Base-by-base conservation (phyloP, 2,113 vertebrate species). In the Todiramphus saurophagus region DNA sequence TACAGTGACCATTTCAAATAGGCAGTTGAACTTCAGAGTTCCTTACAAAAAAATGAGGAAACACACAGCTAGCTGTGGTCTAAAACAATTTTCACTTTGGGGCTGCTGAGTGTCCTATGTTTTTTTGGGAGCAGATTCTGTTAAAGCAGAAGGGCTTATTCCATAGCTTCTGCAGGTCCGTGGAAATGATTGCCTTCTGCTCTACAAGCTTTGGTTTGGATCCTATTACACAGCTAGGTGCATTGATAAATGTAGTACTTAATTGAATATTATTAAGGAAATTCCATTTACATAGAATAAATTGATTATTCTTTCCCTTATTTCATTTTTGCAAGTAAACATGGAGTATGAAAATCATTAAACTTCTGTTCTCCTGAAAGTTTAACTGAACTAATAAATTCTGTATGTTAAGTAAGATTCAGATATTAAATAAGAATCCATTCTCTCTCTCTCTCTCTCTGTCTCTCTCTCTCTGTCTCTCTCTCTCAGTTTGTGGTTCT, bases 401-500 rank as follows among this genome's bases (percentile, higher is more conserved):
- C 28, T 37, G 2, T 70, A 13, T 77, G 39, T 55, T 83, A 64
- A 58, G 24, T 73, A 90, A 63, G 28, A 69, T 67, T 63, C 5
- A 25, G 8, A 2, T 56, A 27, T 41, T 86, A 75, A 94, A 50
- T 75, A 87, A 85, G 24, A 94, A 72, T 62, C 4, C 8, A 30
- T 6, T 67, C 27, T 93, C 11, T 84, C 16, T 68, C 93, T 95
- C 97, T 93, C 94, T 67, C 23, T 93, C 11, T 84, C 16, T 50
- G 33, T 62, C 24, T 73, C 14, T 68, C 93, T 95, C 97, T 93
- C 94, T n/a, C n/a, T n/a, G n/a, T 50, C 35, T 62, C 24, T 73
- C 14, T 68, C 93, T 95, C 97, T 93, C 94, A 99, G 99, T 99
- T 99, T 98, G 99, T 99, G 92, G 99, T 99, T 96, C 99, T 99